Evolutionary conservation across 2,113 vertebrate species (phyloP).

Genomic region (Phyllostomus discolor): DNA sequence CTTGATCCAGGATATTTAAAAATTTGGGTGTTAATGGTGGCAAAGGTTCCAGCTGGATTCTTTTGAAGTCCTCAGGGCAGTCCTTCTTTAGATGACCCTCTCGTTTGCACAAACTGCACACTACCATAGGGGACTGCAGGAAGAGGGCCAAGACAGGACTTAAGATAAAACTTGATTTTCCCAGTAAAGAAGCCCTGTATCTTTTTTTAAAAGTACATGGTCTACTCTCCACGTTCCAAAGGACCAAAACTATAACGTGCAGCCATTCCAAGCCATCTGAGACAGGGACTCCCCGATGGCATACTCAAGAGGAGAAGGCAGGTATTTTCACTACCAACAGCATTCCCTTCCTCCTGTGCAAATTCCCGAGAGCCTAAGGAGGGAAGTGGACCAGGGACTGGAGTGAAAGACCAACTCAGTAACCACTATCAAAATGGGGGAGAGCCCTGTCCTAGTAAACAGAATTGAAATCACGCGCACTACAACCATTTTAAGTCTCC

Average conservation of each 20-base stretch:
- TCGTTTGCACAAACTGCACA: conserved; percentile 93
- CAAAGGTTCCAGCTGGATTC: conserved; percentile 89
- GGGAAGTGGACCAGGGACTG: background rate
- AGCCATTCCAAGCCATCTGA: background rate
- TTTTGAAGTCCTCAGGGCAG: conserved; percentile 96
- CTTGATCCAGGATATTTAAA: conserved; percentile 85
- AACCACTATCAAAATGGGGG: background rate
- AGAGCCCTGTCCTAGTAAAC: background rate
- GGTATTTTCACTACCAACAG: background rate
- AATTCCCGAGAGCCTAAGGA: background rate
- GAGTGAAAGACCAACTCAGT: background rate
- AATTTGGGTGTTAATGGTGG: conserved; percentile 87
- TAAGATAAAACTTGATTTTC: background rate
- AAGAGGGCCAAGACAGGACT: conserved; percentile 46
- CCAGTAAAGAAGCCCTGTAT: background rate
- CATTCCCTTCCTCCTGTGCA: background rate
- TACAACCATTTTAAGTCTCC: background rate
- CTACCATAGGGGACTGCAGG: conserved; percentile 87
- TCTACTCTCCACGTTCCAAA: background rate
- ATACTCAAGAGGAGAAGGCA: background rate
- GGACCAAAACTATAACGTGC: background rate
- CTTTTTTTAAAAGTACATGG: background rate
- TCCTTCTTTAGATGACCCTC: conserved; percentile 94
- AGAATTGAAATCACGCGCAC: background rate
- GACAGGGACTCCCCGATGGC: background rate